Evolutionary conservation across 2,888 invertebrate species (phyloP), one percentile per base, ranked within the genome.

Genomic region (Cybosia mesomella): DNA sequence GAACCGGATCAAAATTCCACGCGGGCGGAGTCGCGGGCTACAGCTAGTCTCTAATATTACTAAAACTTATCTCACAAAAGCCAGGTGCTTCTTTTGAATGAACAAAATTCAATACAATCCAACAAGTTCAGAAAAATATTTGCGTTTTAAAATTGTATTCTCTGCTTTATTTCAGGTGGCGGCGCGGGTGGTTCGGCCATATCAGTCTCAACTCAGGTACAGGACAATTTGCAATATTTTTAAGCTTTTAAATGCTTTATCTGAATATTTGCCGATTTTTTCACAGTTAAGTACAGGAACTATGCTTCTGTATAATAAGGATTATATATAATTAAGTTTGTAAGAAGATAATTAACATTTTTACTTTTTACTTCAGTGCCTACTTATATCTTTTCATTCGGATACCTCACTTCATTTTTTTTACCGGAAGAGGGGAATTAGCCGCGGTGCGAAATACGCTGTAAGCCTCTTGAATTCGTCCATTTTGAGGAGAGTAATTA

Each of bases 191-290:
- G 91, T 71, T 85, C 90, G 58, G 91, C 92, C 79, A 91, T 94
- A 80, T 94, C 94, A 72, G 94, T 94, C 80, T 94, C 94, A 62
- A 94, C 94, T 83, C 94, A 94, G 92, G 94, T 94, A 79, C 80
- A n/a, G n/a, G 88, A 70, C 74, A 64, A 55, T 39, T 54, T 66
- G 32, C 53, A 65, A 62, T 62, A 62, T 39, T 68, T 68, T 68
- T 24, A 21, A 58, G 54, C 36, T 64, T 54, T 68, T 24, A 5
- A 15, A 22, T 13, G 3, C 4, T 15, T 15, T 58, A n/a, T 43
- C 10, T 43, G 21, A 4, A 55, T 18, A 24, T 7, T 58, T 28
- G 18, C 11, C 11, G 18, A 21, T 43, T 39, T 60, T 60, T 39
- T 24, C 24, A 22, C 11, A 36, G 8, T 11, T 21, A 36, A 59